Base-by-base conservation (phyloP, 2,113 vertebrate species). In the Dissostichus mawsoni region DNA sequence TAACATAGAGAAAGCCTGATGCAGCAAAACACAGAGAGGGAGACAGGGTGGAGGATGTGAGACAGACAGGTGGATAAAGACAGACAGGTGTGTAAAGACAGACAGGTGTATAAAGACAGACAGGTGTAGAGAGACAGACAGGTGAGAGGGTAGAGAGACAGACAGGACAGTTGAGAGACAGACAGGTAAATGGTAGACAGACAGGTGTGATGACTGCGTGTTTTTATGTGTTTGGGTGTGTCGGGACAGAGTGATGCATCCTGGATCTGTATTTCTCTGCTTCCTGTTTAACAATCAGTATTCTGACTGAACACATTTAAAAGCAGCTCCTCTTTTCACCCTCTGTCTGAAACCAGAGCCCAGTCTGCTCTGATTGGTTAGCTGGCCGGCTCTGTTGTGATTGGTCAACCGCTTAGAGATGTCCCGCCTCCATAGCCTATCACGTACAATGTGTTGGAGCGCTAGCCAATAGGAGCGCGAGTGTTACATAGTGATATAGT, bases 11-110 rank as follows among this genome's bases (percentile, higher is more conserved):
- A 41, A 29, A 41, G 36, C 59, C 81, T 86, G 88, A 90, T 92
- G 88, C 89, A 85, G 82, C 83, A 87, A 85, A 86, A 88, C 57
- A 81, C 48, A 51, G 56, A 8, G 56, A 14, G 7, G 16, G 11
- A 29, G 29, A 61, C 58, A 61, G 8, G 6, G 4, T 3, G 25
- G 10, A n/a, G 14, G 9, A 10, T 4, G 18, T 20, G 18, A n/a
- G 36, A 47, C 36, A 62, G n/a, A n/a, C 29, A 33, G 74, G 18
- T 33, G 23, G 8, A 16, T 18, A 55, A 11, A 74, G 33, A 25
- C 51, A 64, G 61, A 41, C 18, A 47, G 18, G 20, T n/a, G 20
- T 10, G 17, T 3, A 0, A 29, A 29, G 33, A 12, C 18, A 44
- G 62, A 55, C n/a, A 29, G 51, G 29, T 57, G 1, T 1, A 33